Base-by-base conservation (phyloP, 2,113 vertebrate species). In the Sarotherodon lohbergeri region DNA sequence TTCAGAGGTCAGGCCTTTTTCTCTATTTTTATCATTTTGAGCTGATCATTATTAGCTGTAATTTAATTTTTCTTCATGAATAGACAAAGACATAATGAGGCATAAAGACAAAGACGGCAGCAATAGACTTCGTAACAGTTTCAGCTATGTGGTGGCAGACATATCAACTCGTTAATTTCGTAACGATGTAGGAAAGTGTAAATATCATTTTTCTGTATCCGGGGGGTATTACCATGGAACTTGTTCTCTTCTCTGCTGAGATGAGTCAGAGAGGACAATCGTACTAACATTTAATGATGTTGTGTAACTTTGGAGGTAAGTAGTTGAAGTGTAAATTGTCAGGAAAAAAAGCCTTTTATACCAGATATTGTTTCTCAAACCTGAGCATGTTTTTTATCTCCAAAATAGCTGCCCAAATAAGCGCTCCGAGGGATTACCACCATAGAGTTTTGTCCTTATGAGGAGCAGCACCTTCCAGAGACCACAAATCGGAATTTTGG, bases 401-500 rank as follows among this genome's bases (percentile, higher is more conserved):
- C 2, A 73, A 73, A 17, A 71, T 22, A 71, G n/a, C 41, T 46
- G 13, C 13, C 8, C 13, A 46, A 73, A 43, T 71, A 71, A 14
- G 9, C 3, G 0, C 22, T 24, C 13, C 0, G 7, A 73, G 3
- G 39, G 66, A 71, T 71, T 43, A 43, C 12, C n/a, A 24, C 7
- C 63, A 39, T 1, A 41, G n/a, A 41, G 36, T 13, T 41, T 68
- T 68, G 63, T 41, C 7, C 11, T 41, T 24, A 68, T 68, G 36
- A 68, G n/a, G n/a, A 43, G 3, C 12, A 71, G 63, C 63, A 71
- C 63, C 12, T 71, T 71, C n/a, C 12, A 9, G n/a, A 0, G 27
- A 61, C 16, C 16, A 34, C 57, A 61, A 34, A 34, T 63, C 3
- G 16, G 17, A 63, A 32, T 34, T 63, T 34, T 63, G 29, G 24